Conservation (phyloP, 2,113 vertebrate species). For the Phycodurus eques region DNA sequence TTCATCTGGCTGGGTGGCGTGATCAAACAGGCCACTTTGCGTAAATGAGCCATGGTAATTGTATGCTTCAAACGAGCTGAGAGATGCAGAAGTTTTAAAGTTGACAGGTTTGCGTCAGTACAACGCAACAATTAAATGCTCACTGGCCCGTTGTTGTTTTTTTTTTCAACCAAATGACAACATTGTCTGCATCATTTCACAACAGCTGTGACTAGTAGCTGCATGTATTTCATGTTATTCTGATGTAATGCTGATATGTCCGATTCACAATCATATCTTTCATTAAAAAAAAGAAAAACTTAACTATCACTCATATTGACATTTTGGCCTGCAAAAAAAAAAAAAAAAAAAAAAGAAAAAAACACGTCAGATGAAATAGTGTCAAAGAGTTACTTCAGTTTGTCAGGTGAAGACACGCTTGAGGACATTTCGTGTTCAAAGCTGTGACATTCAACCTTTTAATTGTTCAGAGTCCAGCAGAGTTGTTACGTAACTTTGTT, state of each 20-base stretch:
- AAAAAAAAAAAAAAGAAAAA: too few species aligned
- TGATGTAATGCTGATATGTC: too few species aligned
- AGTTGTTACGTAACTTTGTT: constrained; percentile 14
- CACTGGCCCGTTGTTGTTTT: background rate
- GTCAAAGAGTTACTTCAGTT: background rate
- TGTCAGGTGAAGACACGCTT: background rate
- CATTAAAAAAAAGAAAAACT: background rate
- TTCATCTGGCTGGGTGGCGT: constrained; percentile 14
- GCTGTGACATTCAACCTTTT: background rate
- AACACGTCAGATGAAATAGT: background rate
- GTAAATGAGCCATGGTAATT: constrained; percentile 19
- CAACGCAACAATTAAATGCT: background rate
- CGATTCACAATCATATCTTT: too few species aligned
- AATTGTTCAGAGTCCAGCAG: background rate
- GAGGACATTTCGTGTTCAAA: background rate
- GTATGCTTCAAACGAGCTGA: background rate
- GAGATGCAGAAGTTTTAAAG: background rate
- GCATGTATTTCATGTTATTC: background rate
- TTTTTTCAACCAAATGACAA: background rate
- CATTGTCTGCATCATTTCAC: background rate
- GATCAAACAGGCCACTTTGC: constrained; percentile 12
- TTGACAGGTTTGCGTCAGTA: background rate
- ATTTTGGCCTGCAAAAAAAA: background rate
- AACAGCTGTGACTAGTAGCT: background rate
- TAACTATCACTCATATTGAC: background rate